Percentiles rank a stretch among this genome's conserved stretches.
These are phyloP conservation scores for Heterodera schachtii DNA, from an alignment of 1,140 invertebrate species.

Conservation along the genomic window DNA sequence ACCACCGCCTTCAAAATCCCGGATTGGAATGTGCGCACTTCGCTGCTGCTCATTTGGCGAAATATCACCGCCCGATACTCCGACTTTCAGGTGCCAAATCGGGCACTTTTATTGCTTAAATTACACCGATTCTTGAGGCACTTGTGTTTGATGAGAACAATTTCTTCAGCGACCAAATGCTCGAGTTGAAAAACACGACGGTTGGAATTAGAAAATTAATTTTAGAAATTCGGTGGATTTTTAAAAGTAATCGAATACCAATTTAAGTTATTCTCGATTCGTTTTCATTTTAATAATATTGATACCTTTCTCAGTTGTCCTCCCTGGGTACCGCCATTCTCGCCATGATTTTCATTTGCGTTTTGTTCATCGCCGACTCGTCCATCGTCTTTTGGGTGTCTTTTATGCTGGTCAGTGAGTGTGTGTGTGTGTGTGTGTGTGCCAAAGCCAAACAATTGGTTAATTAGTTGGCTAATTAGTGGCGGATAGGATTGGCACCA, in stretches of 20 bases:
- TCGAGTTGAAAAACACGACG: constrained; percentile 53
- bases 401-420: constrained; percentile 50
- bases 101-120: neutral
- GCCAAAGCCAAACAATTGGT: too few relatives aligned
- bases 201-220: neutral
- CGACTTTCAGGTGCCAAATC: constrained; percentile 56
- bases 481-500: neutral
- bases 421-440: too few relatives aligned
- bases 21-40: constrained; percentile 63
- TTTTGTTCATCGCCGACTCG: constrained; percentile 61
- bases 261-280: too few relatives aligned
- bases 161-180: constrained; percentile 64
- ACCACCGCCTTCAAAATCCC: constrained; percentile 65
- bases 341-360: constrained; percentile 59
- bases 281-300: too few relatives aligned
- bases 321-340: constrained; percentile 65
- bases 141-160: constrained; percentile 65
- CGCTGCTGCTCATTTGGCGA: constrained; percentile 58
- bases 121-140: constrained; percentile 29
- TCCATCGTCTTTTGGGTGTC: constrained; percentile 65
- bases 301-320: constrained; percentile 32
- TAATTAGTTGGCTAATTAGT: constrained; percentile 23
- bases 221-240: neutral
- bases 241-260: too few relatives aligned
- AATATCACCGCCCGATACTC: constrained; percentile 63